Evolutionary conservation across 2,797 vertebrate species (phyloP).

Genomic region (Phyllotis vaccarum): DNA sequence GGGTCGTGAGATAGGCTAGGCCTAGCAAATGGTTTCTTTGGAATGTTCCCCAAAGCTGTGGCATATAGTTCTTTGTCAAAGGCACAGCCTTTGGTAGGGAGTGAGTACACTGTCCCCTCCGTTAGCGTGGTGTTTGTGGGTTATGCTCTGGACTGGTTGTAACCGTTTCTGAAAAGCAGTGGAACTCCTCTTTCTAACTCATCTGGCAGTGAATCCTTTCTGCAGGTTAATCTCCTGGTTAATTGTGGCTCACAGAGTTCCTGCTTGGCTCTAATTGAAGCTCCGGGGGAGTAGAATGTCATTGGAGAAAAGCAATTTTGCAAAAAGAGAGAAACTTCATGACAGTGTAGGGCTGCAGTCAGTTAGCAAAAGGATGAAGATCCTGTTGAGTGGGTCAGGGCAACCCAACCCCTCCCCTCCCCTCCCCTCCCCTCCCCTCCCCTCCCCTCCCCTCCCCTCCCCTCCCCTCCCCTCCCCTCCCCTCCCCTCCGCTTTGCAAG

Average conservation of each 20-base stretch:
- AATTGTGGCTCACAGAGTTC: background rate
- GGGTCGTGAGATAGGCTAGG: background rate
- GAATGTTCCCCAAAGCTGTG: background rate
- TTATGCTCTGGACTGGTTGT: background rate
- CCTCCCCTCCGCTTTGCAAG: background rate
- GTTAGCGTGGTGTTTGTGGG: background rate
- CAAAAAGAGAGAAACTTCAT: background rate
- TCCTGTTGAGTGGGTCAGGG: background rate
- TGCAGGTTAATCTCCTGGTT: background rate
- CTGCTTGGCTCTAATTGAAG: background rate
- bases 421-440: no score
- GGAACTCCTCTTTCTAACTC: background rate
- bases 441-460: background rate
- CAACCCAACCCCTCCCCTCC: background rate
- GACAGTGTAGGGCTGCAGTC: background rate
- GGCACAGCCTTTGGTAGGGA: background rate
- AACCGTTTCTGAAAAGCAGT: background rate
- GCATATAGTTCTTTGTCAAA: background rate
- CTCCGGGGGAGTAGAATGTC: background rate
- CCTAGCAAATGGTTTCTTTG: background rate
- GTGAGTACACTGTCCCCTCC: background rate
- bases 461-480: no score
- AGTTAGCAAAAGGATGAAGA: background rate
- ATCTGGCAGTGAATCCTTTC: background rate
- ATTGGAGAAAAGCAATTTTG: background rate